Evolutionary conservation across 2,888 invertebrate genomes (phyloP).

Genomic region (Parasteatoda lunata): DNA sequence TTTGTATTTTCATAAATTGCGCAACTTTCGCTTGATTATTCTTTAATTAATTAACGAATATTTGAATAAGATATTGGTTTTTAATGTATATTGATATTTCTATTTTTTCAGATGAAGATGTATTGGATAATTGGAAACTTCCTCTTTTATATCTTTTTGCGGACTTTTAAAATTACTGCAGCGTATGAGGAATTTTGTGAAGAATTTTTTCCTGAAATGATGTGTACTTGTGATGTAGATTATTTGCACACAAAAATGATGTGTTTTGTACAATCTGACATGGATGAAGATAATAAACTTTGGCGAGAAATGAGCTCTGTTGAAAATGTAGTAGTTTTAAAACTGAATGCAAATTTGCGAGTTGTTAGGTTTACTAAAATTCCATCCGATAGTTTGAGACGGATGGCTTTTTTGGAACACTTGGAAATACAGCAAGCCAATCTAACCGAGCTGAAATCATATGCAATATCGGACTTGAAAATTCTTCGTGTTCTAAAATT

Average conservation of each 20-base stretch:
- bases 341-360: conserved; percentile 15
- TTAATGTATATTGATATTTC: not conserved
- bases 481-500: conserved; percentile 39
- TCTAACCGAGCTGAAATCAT: conserved; percentile 19
- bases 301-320: conserved; percentile 38
- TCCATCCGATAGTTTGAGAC: conserved; percentile 29
- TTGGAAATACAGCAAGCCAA: conserved; percentile 41
- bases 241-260: conserved; percentile 16
- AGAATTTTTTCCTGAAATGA: conserved; percentile 1
- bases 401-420: conserved; percentile 14
- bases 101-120: conserved; percentile 32
- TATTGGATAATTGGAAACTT: not conserved
- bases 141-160: not conserved
- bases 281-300: conserved; percentile 4
- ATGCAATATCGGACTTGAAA: conserved; percentile 34
- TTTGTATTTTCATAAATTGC: too few species aligned
- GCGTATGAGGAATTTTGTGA: conserved; percentile 41
- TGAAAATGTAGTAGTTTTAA: conserved; percentile 25
- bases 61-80: too few species aligned
- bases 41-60: too few species aligned
- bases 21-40: too few species aligned
- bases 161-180: not conserved
- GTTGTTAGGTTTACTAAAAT: conserved; percentile 22
- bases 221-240: conserved; percentile 27
- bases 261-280: conserved; percentile 17